Base-by-base conservation (phyloP, 1,140 invertebrate genomes). In the Diplogasteroides magnus region DNA sequence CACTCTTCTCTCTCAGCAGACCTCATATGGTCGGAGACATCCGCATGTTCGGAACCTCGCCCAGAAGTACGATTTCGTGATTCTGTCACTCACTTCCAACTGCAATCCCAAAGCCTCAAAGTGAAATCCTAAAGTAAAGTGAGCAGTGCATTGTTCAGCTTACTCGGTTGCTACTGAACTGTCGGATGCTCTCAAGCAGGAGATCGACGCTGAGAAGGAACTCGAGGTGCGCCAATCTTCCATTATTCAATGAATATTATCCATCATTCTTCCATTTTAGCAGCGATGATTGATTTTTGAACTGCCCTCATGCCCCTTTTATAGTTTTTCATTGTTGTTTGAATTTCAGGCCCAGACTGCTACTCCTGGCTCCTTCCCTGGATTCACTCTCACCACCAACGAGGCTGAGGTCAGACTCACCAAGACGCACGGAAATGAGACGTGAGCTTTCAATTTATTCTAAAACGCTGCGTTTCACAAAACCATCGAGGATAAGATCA, bases 331-430 rank as follows among this genome's bases (percentile, higher is more conserved):
- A 11, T 26, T 61, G 28, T 61, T 13, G 55, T 60, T 67, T 25
- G 23, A 67, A 23, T 69, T 55, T 23, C 66, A 60, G n/a, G 76
- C 83, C 28, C 77, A 80, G 31, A 81, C 79, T n/a, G n/a, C 64
- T 1, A 15, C 66, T 19, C 56, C 73, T 26, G 79, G 79, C 6
- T 59, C 68, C 6, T 65, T 83, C 62, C 32, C 64, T 55, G 80
- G 80, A n/a, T 82, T 82, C 68, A 62, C 77, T 23, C 61, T 82
- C 19, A 71, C 65, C n/a, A 71, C 69, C n/a, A 76, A 82, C 3
- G 80, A 77, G 28, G 81, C 80, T 26, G 80, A 81, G 68, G 82
- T 83, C 28, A 61, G 69, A 2, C 71, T 83, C 19, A 79, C 78
- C 23, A 82, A 82, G 71, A 77, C 61, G 31, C 72, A 81, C 64